phyloP scores from a whole-genome alignment of 2,113 vertebrate genomes.

The Microtus ochrogaster region DNA sequence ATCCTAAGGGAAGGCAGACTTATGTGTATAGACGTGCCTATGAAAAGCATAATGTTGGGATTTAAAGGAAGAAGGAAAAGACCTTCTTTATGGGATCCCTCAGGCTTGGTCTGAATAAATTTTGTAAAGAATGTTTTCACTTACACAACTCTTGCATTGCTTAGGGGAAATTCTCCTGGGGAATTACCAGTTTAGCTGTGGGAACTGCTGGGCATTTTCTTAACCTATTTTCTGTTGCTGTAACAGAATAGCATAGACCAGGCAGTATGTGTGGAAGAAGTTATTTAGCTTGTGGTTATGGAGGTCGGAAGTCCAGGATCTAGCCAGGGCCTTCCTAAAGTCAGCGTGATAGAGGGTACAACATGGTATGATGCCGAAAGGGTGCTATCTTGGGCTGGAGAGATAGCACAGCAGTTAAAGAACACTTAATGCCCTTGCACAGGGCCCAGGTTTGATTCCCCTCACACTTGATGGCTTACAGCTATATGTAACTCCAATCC shows the following conservation, averaged over 20 bases:
- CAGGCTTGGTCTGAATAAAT: conserved; percentile 5
- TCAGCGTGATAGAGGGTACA: neutral
- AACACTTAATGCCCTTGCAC: neutral
- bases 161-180: neutral
- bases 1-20: neutral
- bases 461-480: neutral
- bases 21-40: neutral
- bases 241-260: neutral
- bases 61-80: neutral
- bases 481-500: neutral
- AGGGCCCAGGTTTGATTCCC: neutral
- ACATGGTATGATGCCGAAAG: neutral
- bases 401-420: neutral
- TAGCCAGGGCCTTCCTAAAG: neutral
- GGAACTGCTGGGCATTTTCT: neutral
- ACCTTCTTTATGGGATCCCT: neutral
- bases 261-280: neutral
- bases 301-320: neutral
- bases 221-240: neutral
- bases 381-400: neutral
- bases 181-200: neutral
- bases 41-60: neutral
- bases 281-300: neutral
- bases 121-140: conserved; percentile 14
- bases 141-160: neutral